Base-by-base conservation (phyloP, 2,888 invertebrate species). In the Tipula lateralis region DNA sequence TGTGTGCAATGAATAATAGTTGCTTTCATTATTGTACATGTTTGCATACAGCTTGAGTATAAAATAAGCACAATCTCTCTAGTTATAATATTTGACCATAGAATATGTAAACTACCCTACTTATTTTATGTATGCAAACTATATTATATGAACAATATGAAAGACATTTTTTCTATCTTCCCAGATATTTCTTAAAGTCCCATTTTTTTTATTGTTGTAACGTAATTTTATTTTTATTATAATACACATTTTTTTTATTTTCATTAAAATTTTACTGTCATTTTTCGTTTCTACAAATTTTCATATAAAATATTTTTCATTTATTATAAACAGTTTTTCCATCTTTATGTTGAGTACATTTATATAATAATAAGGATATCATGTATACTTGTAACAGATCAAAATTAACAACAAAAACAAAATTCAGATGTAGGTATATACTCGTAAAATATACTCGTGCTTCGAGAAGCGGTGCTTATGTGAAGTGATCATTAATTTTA, bases 401-500 rank as follows among this genome's bases (percentile, higher is more conserved):
- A 66, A 66, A 24, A 66, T 66, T 24, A 66, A 9, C 24, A 66
- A 66, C 66, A 66, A 66, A 24, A 66, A 24, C 24, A 24, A 66
- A 24, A 66, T 66, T 66, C 24, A 66, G 24, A 66, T 19, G 66
- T 66, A 66, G 66, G 24, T 66, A 39, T 13, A n/a, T 39, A 66
- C 66, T 66, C 66, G 24, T 66, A 66, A 66, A 66, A 66, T 12
- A 24, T 66, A 24, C 66, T 66, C n/a, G n/a, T n/a, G n/a, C n/a
- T 13, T 9, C 24, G 24, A 44, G 44, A 66, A 66, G 66, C 66
- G 24, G 66, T 66, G 66, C 66, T 66, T 66, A 24, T 24, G 24
- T 66, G 66, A 66, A 66, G 66, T 66, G 66, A 66, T 66, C 66
- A 66, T 66, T 66, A 66, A 66, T 66, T 66, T 66, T 24, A 66